phyloP scores from a whole-genome alignment of 2,113 vertebrate species.

The Notarius quadriscutis region DNA sequence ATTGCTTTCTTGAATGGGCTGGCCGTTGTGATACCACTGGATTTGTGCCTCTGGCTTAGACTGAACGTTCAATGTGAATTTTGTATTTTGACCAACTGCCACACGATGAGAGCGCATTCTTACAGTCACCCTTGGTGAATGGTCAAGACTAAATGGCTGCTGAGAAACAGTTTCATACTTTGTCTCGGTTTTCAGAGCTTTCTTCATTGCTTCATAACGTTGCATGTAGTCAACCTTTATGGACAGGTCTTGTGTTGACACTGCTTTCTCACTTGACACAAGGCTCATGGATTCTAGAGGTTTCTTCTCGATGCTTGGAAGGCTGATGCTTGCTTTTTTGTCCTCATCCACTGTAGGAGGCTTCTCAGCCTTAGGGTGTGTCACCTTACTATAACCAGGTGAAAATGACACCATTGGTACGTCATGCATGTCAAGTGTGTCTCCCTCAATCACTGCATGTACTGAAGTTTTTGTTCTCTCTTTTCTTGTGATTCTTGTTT shows the following conservation, averaged over 20 bases:
- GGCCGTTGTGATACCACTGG: constrained; percentile 93
- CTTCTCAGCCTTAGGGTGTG: constrained; percentile 83
- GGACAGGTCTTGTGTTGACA: constrained; percentile 82
- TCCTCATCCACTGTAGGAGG: constrained; percentile 61
- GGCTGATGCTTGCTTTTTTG: constrained; percentile 71
- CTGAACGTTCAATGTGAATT: constrained; percentile 91
- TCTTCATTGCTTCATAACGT: constrained; percentile 92
- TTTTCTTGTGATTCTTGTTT: constrained; percentile 75
- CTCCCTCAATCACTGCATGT: constrained; percentile 73
- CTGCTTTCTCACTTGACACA: constrained; percentile 76
- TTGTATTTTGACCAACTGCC: constrained; percentile 81
- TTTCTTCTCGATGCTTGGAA: constrained; percentile 78
- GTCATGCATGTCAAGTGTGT: constrained; percentile 69
- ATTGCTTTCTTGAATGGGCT: constrained; percentile 81
- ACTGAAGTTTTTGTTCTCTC: constrained; percentile 76
- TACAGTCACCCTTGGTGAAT: constrained; percentile 87
- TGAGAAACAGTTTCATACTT: constrained; percentile 88
- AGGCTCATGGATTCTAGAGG: constrained; percentile 79
- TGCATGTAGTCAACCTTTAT: constrained; percentile 90
- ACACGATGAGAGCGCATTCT: constrained; percentile 95
- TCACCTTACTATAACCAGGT: constrained; percentile 81
- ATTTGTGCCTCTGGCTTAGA: constrained; percentile 88
- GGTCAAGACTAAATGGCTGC: constrained; percentile 91
- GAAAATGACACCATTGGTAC: constrained; percentile 78
- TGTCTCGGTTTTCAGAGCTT: constrained; percentile 87